Conservation (phyloP, 1,140 invertebrate genomes). For the Lysiphlebus fabarum region DNA sequence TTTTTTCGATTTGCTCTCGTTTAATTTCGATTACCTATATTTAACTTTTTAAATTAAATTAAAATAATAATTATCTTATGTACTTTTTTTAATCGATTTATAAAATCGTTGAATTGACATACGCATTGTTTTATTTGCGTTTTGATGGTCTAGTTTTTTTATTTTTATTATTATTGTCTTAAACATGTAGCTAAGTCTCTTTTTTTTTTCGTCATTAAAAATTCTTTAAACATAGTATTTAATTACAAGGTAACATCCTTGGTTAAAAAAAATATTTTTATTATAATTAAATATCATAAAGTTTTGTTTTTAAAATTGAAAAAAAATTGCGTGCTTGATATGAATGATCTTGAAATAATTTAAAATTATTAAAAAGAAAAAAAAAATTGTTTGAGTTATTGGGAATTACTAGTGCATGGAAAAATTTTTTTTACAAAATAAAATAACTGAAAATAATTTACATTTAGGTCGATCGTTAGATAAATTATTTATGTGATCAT, state of each 20-base stretch:
- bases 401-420: neutral
- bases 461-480: neutral
- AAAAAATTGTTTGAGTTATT: neutral
- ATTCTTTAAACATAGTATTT: slow-evolving; percentile 5
- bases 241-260: slow-evolving; percentile 22
- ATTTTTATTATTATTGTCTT: neutral
- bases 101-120: neutral
- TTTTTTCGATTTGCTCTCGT: too few relatives aligned
- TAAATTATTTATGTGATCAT: too few relatives aligned
- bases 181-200: neutral
- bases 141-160: slow-evolving; percentile 2
- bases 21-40: too few relatives aligned
- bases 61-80: neutral
- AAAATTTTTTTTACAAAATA: neutral
- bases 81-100: neutral
- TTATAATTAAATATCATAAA: neutral
- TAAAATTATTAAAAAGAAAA: slow-evolving; percentile 1
- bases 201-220: slow-evolving; percentile 9
- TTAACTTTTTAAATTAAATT: too few relatives aligned
- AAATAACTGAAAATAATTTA: neutral
- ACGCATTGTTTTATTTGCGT: slow-evolving; percentile 1
- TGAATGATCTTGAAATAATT: neutral
- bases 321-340: neutral
- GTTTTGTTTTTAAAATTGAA: neutral
- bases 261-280: neutral